Evolutionary conservation across 2,888 invertebrate species (phyloP).

Genomic region (Sisyra nigra): DNA sequence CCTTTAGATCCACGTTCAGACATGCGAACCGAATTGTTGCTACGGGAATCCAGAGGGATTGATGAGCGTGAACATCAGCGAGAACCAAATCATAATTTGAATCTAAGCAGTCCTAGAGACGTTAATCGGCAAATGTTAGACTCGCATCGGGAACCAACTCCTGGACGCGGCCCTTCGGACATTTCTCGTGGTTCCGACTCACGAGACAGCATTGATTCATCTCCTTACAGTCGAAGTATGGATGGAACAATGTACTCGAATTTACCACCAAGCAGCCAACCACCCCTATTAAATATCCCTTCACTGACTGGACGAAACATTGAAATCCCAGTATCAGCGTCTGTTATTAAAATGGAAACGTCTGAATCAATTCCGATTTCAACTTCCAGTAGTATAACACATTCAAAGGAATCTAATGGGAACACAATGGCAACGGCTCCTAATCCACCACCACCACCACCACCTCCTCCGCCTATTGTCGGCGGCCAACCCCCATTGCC

Average conservation of each 20-base stretch:
- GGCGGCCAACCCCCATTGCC: constrained; percentile 38
- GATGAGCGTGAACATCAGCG: background rate
- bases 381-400: constrained; percentile 18
- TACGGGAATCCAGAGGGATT: constrained; percentile 11
- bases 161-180: constrained; percentile 33
- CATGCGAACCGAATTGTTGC: constrained; percentile 10
- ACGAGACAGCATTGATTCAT: constrained; percentile 16
- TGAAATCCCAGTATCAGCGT: constrained; percentile 11
- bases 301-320: constrained; percentile 2
- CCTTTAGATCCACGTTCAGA: constrained; percentile 15
- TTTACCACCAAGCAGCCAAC: background rate
- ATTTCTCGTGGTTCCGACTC: constrained; percentile 31
- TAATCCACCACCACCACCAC: constrained; percentile 25
- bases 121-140: background rate
- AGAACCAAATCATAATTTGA: constrained; percentile 1
- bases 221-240: background rate
- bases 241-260: background rate
- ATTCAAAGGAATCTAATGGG: constrained; percentile 27
- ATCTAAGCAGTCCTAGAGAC: background rate
- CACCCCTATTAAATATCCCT: constrained; percentile 5
- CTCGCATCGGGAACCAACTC: constrained; percentile 17
- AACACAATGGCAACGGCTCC: constrained; percentile 19
- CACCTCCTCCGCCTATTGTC: constrained; percentile 21
- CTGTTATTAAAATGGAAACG: constrained; percentile 8
- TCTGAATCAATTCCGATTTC: constrained; percentile 21